These are phyloP conservation scores for Protonibea diacanthus DNA, from an alignment of 2,797 vertebrate genomes.

Conservation along the genomic window DNA sequence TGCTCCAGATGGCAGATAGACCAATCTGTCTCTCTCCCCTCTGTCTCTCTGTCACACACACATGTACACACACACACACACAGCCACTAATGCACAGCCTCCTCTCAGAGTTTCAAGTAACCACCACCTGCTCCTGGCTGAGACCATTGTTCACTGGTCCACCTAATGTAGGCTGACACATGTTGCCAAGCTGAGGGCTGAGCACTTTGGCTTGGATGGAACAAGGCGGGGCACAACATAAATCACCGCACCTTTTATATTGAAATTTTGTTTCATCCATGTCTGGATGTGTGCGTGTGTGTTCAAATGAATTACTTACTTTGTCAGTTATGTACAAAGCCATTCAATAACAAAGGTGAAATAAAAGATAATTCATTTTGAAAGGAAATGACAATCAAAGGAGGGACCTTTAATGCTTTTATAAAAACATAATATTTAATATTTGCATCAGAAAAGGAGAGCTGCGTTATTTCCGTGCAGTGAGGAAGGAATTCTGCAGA, in stretches of 20 bases:
- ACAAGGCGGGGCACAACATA: conserved; percentile 60
- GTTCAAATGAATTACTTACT: conserved; percentile 33
- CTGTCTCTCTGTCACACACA: background rate
- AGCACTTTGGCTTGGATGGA: conserved; percentile 69
- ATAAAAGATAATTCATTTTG: conserved; percentile 2
- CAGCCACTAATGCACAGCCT: conserved; percentile 61
- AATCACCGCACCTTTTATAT: conserved; percentile 67
- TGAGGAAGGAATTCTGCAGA: background rate
- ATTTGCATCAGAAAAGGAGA: conserved; percentile 12
- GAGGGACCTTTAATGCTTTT: background rate
- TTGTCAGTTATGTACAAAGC: conserved; percentile 27
- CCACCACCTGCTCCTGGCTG: conserved; percentile 79
- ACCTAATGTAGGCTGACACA: conserved; percentile 81
- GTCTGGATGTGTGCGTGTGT: background rate
- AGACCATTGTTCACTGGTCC: conserved; percentile 78
- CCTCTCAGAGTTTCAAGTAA: conserved; percentile 74
- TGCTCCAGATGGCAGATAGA: conserved; percentile 79
- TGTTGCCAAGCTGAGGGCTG: conserved; percentile 74
- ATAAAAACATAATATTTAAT: background rate
- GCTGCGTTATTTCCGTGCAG: background rate
- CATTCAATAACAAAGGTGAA: conserved; percentile 36
- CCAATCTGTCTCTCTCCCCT: conserved; percentile 31
- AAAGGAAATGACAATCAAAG: background rate
- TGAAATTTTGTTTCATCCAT: conserved; percentile 52
- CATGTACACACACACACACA: conserved; percentile 6